Evolutionary conservation across 2,797 vertebrate species (phyloP).

Genomic region (Discoglossus pictus): DNA sequence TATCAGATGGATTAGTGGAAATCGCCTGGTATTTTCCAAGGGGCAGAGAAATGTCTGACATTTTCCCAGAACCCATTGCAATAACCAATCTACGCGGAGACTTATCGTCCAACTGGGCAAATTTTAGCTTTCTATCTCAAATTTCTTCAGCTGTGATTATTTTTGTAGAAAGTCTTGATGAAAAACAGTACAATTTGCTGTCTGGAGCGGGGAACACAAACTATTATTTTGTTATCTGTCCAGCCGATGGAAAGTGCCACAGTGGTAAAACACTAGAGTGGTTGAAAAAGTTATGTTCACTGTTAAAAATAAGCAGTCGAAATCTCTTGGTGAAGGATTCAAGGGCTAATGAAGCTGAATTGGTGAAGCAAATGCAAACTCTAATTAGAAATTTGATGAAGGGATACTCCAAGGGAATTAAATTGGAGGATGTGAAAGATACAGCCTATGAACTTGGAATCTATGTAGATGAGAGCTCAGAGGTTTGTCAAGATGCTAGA

Average conservation of each 20-base stretch:
- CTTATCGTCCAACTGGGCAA: conserved; percentile 64
- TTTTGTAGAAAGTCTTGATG: conserved; percentile 72
- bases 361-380: conserved; percentile 52
- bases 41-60: conserved; percentile 63
- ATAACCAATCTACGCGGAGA: conserved; percentile 78
- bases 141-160: conserved; percentile 77
- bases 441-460: conserved; percentile 64
- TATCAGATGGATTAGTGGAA: conserved; percentile 73
- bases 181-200: conserved; percentile 61
- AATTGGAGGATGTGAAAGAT: conserved; percentile 67
- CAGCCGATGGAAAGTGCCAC: conserved; percentile 46
- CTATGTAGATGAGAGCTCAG: conserved; percentile 70
- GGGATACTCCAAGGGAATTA: conserved; percentile 59
- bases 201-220: conserved; percentile 35
- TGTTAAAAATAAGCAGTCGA: conserved; percentile 54
- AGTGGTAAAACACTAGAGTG: conserved; percentile 50
- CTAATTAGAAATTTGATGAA: conserved; percentile 44
- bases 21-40: conserved; percentile 75
- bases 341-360: conserved; percentile 48
- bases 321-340: conserved; percentile 60
- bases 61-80: conserved; percentile 70
- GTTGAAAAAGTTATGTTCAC: conserved; percentile 44
- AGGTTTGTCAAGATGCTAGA: conserved; percentile 67
- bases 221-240: conserved; percentile 60
- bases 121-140: conserved; percentile 70